Base-by-base conservation (phyloP, 2,113 vertebrate species). In the Gulo gulo region DNA sequence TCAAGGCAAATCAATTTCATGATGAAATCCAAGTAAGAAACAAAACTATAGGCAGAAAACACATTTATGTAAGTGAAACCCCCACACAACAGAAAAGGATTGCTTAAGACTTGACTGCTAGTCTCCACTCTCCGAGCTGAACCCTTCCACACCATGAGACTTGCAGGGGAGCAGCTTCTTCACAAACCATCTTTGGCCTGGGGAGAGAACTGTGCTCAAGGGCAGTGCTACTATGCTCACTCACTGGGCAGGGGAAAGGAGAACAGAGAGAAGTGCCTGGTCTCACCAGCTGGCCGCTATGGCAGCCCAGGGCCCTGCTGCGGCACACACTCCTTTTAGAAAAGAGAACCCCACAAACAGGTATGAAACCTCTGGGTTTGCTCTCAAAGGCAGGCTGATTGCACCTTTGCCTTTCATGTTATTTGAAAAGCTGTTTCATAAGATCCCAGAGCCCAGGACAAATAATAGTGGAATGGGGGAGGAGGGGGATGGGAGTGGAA, bases 41-140 rank as follows among this genome's bases (percentile, higher is more conserved):
- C 80, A 95, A 83, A 91, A 98, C 97, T 93, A 98, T 26, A 96
- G 94, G 94, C 97, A 96, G 90, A 97, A 97, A 97, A 94, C 52
- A 97, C 95, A 97, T 24, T 90, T 89, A 85, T 47, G 39, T 94
- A 95, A 98, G 50, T 96, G 89, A 98, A 97, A 95, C 24, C 97
- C 97, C 50, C 95, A 97, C 82, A 93, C 74, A 92, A 98, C 83
- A 97, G 94, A 97, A 95, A 96, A 96, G 76, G 98, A 97, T 69
- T 98, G 96, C 80, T 97, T 98, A 98, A 99, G 98, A 99, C 98
- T 97, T 95, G 97, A 98, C 91, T 98, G 86, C 81, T 88, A 98
- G 97, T 98, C 98, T 98, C 98, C 98, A 98, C 97, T 98, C 97
- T 98, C 97, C 31, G 78, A 98, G 98, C 97, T 97, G 97, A 98